Evolutionary conservation across 2,888 invertebrate genomes (phyloP).

Genomic region (Habrosyne pyritoides): DNA sequence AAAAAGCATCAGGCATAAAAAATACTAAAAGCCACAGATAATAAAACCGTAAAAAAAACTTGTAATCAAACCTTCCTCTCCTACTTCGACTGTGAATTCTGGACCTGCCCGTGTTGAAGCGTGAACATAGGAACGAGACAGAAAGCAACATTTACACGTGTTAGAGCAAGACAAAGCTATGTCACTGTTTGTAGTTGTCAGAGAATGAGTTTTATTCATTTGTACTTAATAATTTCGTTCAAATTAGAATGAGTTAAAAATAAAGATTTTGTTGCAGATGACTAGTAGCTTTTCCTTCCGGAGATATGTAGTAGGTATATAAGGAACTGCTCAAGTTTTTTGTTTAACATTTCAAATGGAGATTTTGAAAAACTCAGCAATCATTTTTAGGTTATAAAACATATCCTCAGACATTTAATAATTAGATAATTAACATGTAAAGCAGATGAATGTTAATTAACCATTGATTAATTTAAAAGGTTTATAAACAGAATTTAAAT

Average conservation of each 20-base stretch:
- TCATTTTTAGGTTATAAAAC: background rate
- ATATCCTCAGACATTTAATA: constrained; percentile 16
- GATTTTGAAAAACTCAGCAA: no score
- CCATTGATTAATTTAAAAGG: background rate
- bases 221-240: no score
- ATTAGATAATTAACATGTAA: constrained; percentile 23
- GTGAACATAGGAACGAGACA: constrained; percentile 72
- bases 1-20: constrained; percentile 27
- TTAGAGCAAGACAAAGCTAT: constrained; percentile 74
- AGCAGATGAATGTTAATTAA: constrained; percentile 20
- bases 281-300: no score
- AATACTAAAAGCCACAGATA: constrained; percentile 46
- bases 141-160: constrained; percentile 81
- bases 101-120: constrained; percentile 73
- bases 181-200: constrained; percentile 33
- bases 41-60: constrained; percentile 48
- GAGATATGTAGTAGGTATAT: no score
- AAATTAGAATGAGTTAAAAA: no score
- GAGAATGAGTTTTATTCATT: constrained; percentile 14
- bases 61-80: constrained; percentile 78
- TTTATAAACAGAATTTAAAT: background rate
- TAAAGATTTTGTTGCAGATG: no score
- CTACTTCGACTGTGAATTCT: constrained; percentile 78
- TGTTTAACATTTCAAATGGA: no score
- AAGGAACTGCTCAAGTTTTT: no score